Percentiles rank a stretch among this genome's conserved stretches.
Evolutionary conservation across 1,140 invertebrate genomes (phyloP).

Genomic region (Zaprionus inermis): DNA sequence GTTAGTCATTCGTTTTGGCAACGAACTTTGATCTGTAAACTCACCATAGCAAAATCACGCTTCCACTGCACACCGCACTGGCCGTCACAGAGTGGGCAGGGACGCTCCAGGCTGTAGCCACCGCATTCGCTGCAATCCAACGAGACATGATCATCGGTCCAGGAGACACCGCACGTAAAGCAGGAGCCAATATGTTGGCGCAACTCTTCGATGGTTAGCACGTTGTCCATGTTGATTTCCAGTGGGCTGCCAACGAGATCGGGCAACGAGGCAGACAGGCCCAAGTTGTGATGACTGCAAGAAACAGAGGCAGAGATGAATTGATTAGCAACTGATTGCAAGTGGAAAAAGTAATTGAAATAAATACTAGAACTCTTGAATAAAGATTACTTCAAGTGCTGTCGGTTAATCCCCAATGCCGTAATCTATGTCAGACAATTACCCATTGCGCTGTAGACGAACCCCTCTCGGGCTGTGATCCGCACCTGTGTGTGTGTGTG

Average conservation of each 20-base stretch:
- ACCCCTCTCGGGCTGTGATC: neutral
- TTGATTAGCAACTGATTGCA: slow-evolving; percentile 17
- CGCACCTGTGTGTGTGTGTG: slow-evolving; percentile 22
- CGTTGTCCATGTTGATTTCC: slow-evolving; percentile 84
- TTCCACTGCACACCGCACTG: slow-evolving; percentile 90
- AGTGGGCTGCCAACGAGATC: slow-evolving; percentile 81
- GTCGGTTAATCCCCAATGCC: neutral
- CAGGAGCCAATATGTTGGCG: slow-evolving; percentile 89
- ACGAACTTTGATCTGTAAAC: slow-evolving; percentile 35
- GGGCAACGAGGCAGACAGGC: slow-evolving; percentile 80
- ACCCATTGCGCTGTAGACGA: neutral
- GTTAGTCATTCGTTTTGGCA: slow-evolving; percentile 3
- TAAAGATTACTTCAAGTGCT: slow-evolving; percentile 2
- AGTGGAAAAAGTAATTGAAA: neutral
- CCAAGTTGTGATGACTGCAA: slow-evolving; percentile 79
- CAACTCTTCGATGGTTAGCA: slow-evolving; percentile 90
- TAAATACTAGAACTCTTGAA: slow-evolving; percentile 5
- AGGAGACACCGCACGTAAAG: slow-evolving; percentile 92
- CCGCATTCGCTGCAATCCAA: slow-evolving; percentile 93
- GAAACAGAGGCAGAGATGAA: slow-evolving; percentile 6
- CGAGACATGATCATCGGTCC: slow-evolving; percentile 92
- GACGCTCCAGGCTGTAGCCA: slow-evolving; percentile 90
- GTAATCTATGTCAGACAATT: slow-evolving; percentile 3
- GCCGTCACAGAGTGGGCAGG: slow-evolving; percentile 91
- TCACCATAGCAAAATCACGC: slow-evolving; percentile 91